Percentiles rank a stretch among this genome's conserved stretches.
These are phyloP conservation scores for Tetramorium bicarinatum DNA, from an alignment of 2,888 invertebrate genomes.

Conservation along the genomic window DNA sequence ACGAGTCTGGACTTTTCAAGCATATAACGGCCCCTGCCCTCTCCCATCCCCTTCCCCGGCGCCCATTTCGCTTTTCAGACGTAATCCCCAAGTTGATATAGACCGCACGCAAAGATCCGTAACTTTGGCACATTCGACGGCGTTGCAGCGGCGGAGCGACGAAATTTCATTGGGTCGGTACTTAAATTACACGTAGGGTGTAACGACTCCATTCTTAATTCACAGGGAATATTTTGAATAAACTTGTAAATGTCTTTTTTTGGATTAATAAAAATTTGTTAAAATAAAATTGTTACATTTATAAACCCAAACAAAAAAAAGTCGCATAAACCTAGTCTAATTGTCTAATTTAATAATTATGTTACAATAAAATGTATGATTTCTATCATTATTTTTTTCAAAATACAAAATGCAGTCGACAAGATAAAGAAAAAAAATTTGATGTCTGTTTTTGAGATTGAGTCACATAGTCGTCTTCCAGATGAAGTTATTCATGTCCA, in stretches of 20 bases:
- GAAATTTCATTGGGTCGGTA: conserved; percentile 27
- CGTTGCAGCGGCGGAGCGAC: conserved; percentile 29
- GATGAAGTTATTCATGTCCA: neutral
- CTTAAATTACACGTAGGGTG: neutral
- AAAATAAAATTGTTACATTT: conserved; percentile 4
- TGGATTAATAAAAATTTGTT: neutral
- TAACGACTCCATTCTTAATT: neutral
- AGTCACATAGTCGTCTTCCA: neutral
- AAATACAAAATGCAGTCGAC: neutral
- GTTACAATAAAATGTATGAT: neutral
- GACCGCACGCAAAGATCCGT: conserved; percentile 21
- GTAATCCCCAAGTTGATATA: conserved; percentile 24
- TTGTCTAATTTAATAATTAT: neutral
- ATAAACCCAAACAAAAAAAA: neutral
- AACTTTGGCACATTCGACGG: conserved; percentile 24
- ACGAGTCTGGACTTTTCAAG: conserved; percentile 57
- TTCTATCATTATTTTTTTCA: neutral
- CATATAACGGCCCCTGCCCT: conserved; percentile 16
- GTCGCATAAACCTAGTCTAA: neutral
- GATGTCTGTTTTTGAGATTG: neutral
- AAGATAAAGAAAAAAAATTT: neutral
- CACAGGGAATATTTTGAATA: neutral
- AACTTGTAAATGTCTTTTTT: neutral
- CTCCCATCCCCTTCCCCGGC: neutral
- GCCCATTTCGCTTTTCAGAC: conserved; percentile 15